phyloP scores from a whole-genome alignment of 1,140 invertebrate genomes.

The Polypedilum vanderplanki region DNA sequence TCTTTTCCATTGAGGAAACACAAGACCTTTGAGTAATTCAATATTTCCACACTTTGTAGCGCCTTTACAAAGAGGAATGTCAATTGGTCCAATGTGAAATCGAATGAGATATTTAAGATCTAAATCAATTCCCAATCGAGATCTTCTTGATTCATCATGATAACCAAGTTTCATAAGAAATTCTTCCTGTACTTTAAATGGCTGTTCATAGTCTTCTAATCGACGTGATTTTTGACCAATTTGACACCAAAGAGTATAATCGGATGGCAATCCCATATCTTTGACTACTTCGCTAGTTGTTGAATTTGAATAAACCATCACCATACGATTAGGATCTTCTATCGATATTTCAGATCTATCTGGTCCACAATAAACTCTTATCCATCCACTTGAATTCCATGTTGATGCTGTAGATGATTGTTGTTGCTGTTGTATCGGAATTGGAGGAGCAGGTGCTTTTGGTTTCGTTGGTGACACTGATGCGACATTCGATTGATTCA shows the following conservation, averaged over 20 bases:
- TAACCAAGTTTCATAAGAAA: conserved; percentile 54
- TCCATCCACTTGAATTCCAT: conserved; percentile 47
- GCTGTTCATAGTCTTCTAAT: conserved; percentile 50
- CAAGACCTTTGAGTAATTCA: conserved; percentile 58
- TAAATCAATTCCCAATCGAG: conserved; percentile 57
- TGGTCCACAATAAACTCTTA: conserved; percentile 53
- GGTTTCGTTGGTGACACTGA: conserved; percentile 6
- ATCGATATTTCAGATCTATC: conserved; percentile 44
- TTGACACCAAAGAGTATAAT: conserved; percentile 56
- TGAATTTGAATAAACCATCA: conserved; percentile 54
- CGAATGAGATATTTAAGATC: conserved; percentile 54
- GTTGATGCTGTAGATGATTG: background rate
- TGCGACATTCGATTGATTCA: conserved; percentile 13
- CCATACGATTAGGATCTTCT: conserved; percentile 46
- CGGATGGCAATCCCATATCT: conserved; percentile 51
- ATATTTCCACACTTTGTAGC: conserved; percentile 52
- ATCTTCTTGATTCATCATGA: conserved; percentile 49
- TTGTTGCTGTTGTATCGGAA: no score
- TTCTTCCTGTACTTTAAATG: conserved; percentile 55
- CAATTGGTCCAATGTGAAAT: conserved; percentile 54
- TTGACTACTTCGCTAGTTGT: conserved; percentile 53
- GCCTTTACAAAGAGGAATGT: conserved; percentile 39
- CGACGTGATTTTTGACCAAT: conserved; percentile 52
- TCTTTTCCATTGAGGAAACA: conserved; percentile 61
- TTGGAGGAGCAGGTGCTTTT: background rate